phyloP scores from a whole-genome alignment of 2,113 vertebrate genomes.

The Ginglymostoma cirratum region DNA sequence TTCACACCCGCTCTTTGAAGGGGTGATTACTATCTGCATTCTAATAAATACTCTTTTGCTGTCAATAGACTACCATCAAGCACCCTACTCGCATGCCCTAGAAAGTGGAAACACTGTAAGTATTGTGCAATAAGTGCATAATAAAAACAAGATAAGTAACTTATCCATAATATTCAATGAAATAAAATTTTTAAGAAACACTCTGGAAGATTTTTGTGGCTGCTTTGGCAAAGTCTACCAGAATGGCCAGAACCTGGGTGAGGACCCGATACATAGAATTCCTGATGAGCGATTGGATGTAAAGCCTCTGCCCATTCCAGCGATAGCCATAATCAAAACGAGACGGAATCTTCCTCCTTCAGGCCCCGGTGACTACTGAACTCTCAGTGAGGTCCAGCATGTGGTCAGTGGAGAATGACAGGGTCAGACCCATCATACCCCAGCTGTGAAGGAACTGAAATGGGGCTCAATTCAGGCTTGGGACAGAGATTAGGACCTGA shows the following conservation, averaged over 20 bases:
- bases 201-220: not conserved
- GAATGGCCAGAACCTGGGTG: not conserved
- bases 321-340: not conserved
- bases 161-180: not conserved
- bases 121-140: not conserved
- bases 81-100: slow-evolving; percentile 32
- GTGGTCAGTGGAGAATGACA: not conserved
- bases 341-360: not conserved
- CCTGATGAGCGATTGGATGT: not conserved
- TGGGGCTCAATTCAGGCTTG: not conserved
- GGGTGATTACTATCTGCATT: slow-evolving; percentile 37
- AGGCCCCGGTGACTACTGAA: not conserved
- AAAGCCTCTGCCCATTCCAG: not conserved
- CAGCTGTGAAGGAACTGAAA: not conserved
- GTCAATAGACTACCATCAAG: slow-evolving; percentile 39
- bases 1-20: slow-evolving; percentile 33
- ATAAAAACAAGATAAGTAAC: not conserved
- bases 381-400: not conserved
- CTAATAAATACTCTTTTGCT: slow-evolving; percentile 38
- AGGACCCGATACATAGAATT: not conserved
- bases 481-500: not conserved
- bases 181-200: not conserved
- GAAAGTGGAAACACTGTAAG: slow-evolving; percentile 38
- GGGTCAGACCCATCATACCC: not conserved
- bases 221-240: not conserved